Conservation (phyloP, 2,797 vertebrate species). For the Petrocephalus schoutedeni region DNA sequence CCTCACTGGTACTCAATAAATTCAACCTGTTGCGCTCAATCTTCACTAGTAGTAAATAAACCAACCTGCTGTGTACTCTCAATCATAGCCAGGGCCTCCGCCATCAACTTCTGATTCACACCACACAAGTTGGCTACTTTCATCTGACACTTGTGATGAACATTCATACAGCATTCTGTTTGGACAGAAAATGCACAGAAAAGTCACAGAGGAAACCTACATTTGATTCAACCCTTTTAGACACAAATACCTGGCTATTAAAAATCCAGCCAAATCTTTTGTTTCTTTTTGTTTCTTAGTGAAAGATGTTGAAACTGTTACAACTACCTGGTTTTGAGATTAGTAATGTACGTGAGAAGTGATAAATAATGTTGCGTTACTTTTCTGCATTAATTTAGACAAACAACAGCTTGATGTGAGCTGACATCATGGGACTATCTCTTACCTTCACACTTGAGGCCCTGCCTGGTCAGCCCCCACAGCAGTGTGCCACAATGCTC, state of each 20-base stretch:
- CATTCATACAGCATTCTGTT: slow-evolving; percentile 87
- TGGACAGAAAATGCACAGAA: background rate
- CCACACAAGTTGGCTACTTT: slow-evolving; percentile 97
- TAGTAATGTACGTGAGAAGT: background rate
- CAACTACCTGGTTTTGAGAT: background rate
- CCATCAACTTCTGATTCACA: slow-evolving; percentile 96
- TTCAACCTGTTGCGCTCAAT: slow-evolving; percentile 4
- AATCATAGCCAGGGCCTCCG: slow-evolving; percentile 88
- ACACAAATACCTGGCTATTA: background rate
- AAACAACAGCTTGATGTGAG: background rate
- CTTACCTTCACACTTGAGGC: slow-evolving; percentile 95
- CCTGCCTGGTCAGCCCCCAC: slow-evolving; percentile 89
- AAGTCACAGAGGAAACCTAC: background rate
- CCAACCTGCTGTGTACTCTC: slow-evolving; percentile 86
- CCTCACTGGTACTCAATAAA: background rate
- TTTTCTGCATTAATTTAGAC: background rate
- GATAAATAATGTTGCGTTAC: background rate
- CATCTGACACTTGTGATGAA: slow-evolving; percentile 91
- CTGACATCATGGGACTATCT: background rate
- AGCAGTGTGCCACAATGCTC: slow-evolving; percentile 94
- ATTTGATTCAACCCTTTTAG: background rate
- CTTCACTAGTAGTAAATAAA: background rate
- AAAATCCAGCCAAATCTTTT: background rate
- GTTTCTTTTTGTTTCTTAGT: background rate
- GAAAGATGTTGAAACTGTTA: background rate